phyloP scores from a whole-genome alignment of 2,888 invertebrate genomes.

The Pristionchus entomophagus region DNA sequence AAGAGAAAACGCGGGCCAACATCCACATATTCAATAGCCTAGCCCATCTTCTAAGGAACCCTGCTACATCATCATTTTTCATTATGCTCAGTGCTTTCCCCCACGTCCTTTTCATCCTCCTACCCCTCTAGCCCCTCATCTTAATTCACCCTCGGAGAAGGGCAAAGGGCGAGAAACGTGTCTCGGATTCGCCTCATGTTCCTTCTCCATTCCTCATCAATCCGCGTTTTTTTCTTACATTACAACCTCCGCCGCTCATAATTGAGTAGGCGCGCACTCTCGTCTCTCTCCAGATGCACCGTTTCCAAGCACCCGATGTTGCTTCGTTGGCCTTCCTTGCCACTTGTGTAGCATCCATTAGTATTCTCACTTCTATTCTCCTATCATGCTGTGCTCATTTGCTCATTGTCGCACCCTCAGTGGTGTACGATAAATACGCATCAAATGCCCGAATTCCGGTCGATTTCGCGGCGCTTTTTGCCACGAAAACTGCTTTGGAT shows the following conservation, averaged over 20 bases:
- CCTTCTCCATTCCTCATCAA: not conserved
- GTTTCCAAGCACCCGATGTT: not conserved
- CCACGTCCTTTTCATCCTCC: not conserved
- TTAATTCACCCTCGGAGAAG: not conserved
- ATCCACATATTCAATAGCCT: too few species aligned
- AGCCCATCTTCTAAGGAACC: too few species aligned
- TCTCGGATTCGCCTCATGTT: constrained; percentile 14
- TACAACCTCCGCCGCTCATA: not conserved
- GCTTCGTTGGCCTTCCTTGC: not conserved
- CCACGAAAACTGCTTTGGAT: too few species aligned
- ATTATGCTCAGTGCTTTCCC: constrained; percentile 2
- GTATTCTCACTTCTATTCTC: too few species aligned
- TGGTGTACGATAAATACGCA: too few species aligned
- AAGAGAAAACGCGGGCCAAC: too few species aligned
- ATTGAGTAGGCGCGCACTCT: not conserved
- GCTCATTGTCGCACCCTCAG: too few species aligned
- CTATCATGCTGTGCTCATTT: too few species aligned
- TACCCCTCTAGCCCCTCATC: constrained; percentile 20
- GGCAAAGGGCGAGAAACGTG: not conserved
- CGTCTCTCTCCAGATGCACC: not conserved
- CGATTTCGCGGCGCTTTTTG: too few species aligned
- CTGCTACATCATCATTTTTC: constrained; percentile 2
- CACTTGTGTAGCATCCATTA: too few species aligned
- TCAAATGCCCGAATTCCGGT: too few species aligned
- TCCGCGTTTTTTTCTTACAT: not conserved